These are phyloP conservation scores for Chaenogobius annularis DNA, from an alignment of 2,113 vertebrate genomes.

Conservation along the genomic window DNA sequence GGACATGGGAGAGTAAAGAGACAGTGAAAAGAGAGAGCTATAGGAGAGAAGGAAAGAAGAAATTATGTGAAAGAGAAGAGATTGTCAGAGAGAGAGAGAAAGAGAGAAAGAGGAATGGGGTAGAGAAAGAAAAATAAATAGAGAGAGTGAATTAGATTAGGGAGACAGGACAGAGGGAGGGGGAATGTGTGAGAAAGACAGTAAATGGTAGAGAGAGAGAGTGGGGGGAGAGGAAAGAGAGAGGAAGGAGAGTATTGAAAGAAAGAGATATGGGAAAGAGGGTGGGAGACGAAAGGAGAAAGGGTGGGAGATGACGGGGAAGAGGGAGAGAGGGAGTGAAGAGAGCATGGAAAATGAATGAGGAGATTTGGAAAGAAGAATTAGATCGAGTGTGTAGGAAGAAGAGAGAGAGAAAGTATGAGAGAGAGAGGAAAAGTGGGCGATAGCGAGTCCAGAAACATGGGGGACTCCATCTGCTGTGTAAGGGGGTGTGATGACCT, in stretches of 20 bases:
- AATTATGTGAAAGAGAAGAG: no score
- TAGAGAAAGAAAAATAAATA: no score
- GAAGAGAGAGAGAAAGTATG: background rate
- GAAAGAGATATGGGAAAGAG: background rate
- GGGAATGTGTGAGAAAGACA: no score
- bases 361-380: background rate
- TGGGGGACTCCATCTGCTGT: constrained; percentile 51
- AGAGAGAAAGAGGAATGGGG: no score
- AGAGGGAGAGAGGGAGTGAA: background rate
- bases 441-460: background rate
- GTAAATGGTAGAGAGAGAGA: background rate
- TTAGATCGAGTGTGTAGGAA: background rate
- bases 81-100: no score
- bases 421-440: background rate
- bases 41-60: no score
- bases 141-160: no score
- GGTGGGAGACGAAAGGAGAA: background rate
- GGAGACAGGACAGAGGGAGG: no score
- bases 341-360: background rate
- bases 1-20: no score
- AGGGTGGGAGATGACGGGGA: background rate
- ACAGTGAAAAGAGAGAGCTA: no score
- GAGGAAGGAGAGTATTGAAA: background rate
- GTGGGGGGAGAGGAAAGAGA: background rate
- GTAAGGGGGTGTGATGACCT: constrained; percentile 31